These are phyloP conservation scores for Bambusicola thoracicus DNA, from an alignment of 2,113 vertebrate genomes.

Conservation along the genomic window DNA sequence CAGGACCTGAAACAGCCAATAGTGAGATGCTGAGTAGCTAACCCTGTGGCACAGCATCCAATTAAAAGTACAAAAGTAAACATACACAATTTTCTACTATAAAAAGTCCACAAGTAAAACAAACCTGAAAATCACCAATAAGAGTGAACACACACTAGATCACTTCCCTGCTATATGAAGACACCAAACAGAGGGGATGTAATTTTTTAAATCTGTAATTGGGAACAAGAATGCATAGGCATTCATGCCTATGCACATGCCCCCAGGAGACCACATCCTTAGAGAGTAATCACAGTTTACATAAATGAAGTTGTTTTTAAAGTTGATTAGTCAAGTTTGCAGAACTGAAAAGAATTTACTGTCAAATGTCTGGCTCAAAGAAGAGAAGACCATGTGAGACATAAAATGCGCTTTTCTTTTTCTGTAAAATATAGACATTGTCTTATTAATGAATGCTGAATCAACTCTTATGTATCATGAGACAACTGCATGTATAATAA, in stretches of 20 bases:
- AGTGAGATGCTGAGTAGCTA: neutral
- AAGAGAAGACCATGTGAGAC: neutral
- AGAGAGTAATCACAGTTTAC: neutral
- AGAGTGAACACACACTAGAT: neutral
- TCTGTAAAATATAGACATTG: constrained; percentile 25
- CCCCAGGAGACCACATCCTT: neutral
- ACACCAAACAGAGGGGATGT: neutral
- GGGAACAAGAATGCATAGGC: neutral
- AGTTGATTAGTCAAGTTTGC: neutral
- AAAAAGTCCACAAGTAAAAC: neutral
- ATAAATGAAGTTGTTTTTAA: neutral
- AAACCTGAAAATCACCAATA: neutral
- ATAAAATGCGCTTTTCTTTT: constrained; percentile 12
- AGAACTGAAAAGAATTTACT: neutral
- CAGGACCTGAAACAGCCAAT: neutral
- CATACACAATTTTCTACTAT: accelerated
- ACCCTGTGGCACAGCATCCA: neutral
- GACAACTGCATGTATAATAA: constrained; percentile 27
- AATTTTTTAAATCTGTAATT: neutral
- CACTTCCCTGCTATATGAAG: neutral
- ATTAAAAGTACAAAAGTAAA: neutral
- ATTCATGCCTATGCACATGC: neutral
- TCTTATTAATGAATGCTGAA: constrained; percentile 50
- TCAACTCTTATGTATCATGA: constrained; percentile 1
- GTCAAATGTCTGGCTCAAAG: neutral